Evolutionary conservation across 1,140 invertebrate species (phyloP).

Genomic region (Lanistes nyassanus): DNA sequence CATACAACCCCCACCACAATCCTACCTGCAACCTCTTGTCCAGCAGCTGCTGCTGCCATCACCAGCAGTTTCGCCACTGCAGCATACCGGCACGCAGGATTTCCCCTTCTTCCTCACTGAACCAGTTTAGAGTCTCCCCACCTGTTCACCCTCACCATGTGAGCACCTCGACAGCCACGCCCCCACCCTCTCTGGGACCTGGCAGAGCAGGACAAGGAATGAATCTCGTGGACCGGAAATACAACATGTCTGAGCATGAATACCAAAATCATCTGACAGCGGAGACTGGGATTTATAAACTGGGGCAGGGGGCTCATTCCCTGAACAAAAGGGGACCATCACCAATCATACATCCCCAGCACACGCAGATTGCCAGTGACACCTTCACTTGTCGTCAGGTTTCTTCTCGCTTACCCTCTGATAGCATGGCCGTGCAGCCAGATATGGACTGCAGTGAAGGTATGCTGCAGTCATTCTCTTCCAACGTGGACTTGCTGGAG

Average conservation of each 20-base stretch:
- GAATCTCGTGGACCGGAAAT: background rate
- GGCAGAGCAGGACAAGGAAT: too few species aligned
- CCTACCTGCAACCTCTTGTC: constrained; percentile 1
- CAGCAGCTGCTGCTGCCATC: constrained; percentile 1
- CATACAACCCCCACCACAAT: constrained; percentile 2
- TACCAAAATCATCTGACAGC: too few species aligned
- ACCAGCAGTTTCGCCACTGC: background rate
- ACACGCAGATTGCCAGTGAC: too few species aligned
- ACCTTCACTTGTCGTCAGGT: too few species aligned
- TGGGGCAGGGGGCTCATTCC: too few species aligned
- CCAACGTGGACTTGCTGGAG: constrained; percentile 4
- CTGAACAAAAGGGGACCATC: too few species aligned
- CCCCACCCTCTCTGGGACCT: background rate
- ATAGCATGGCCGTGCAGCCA: constrained; percentile 19
- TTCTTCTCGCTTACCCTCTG: too few species aligned
- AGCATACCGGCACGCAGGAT: too few species aligned
- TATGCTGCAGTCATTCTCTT: background rate
- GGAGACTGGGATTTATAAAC: too few species aligned
- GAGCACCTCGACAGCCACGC: background rate
- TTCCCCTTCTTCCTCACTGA: background rate
- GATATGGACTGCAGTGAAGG: constrained; percentile 21
- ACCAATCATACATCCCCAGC: too few species aligned
- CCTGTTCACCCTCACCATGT: background rate
- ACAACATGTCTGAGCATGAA: too few species aligned
- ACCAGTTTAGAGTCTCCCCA: background rate